These are phyloP conservation scores for Xanthia togata DNA, from an alignment of 2,888 invertebrate species.

Conservation along the genomic window DNA sequence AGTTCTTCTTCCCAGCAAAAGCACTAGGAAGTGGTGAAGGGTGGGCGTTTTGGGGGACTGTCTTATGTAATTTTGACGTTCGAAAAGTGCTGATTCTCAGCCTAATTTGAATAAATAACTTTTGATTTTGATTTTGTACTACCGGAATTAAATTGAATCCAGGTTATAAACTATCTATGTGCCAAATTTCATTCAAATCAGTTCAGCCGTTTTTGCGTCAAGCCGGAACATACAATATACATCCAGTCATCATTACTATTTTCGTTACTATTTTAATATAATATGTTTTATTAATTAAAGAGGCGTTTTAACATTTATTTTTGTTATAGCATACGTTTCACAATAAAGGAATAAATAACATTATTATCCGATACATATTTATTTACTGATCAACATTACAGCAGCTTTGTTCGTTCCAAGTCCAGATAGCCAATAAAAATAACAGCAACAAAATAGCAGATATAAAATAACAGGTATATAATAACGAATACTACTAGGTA, in stretches of 20 bases:
- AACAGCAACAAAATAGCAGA: slow-evolving; percentile 35
- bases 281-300: neutral
- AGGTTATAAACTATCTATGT: neutral
- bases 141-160: neutral
- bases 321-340: neutral
- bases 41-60: too few relatives aligned
- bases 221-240: neutral
- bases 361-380: slow-evolving; percentile 8
- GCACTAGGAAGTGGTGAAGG: too few relatives aligned
- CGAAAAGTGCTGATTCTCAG: too few relatives aligned
- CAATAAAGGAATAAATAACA: slow-evolving; percentile 7
- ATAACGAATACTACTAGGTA: slow-evolving; percentile 43
- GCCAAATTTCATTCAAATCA: neutral
- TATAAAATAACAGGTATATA: slow-evolving; percentile 32
- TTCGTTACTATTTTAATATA: neutral
- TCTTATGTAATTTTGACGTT: too few relatives aligned
- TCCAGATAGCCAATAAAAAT: slow-evolving; percentile 32
- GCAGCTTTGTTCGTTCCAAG: slow-evolving; percentile 6
- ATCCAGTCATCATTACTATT: too few relatives aligned
- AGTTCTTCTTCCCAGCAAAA: too few relatives aligned
- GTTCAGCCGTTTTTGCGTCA: neutral
- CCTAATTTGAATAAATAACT: too few relatives aligned
- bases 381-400: slow-evolving; percentile 19
- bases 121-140: too few relatives aligned
- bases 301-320: neutral